Evolutionary conservation across 2,888 invertebrate genomes (phyloP).

Genomic region (Drosophila nr. perissopoda): DNA sequence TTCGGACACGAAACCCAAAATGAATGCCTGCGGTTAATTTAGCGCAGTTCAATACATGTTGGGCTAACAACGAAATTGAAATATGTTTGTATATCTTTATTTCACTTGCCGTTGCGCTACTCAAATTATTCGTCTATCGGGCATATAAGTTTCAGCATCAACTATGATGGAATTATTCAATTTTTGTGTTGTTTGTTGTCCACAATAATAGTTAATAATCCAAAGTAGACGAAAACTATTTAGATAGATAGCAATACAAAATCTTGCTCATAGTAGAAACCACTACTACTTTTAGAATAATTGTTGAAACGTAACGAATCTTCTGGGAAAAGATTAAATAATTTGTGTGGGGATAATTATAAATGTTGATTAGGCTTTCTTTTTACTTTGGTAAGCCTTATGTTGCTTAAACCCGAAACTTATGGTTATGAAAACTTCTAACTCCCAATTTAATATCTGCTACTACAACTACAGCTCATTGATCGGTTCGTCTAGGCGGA

Average conservation of each 20-base stretch:
- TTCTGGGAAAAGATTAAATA: not conserved
- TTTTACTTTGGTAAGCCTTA: not conserved
- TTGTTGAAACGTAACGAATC: too few species aligned
- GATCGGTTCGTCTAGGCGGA: conserved; percentile 22
- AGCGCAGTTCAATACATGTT: conserved; percentile 64
- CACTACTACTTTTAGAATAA: not conserved
- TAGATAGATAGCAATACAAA: not conserved
- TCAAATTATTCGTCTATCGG: not conserved
- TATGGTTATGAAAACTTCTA: not conserved
- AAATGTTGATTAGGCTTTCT: not conserved
- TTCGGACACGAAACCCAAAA: conserved; percentile 48
- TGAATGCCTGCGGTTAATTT: conserved; percentile 79
- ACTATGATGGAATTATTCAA: not conserved
- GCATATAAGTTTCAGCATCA: conserved; percentile 20
- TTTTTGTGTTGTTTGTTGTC: not conserved
- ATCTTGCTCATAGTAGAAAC: not conserved
- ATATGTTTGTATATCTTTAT: conserved; percentile 67
- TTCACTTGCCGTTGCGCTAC: conserved; percentile 42
- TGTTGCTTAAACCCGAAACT: not conserved
- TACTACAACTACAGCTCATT: conserved; percentile 21
- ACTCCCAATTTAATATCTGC: not conserved
- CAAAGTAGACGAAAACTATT: not conserved
- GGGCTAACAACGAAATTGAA: conserved; percentile 67
- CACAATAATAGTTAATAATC: not conserved
- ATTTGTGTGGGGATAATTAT: not conserved